Base-by-base conservation (phyloP, 2,797 vertebrate species). In the Syndactyla subalaris region DNA sequence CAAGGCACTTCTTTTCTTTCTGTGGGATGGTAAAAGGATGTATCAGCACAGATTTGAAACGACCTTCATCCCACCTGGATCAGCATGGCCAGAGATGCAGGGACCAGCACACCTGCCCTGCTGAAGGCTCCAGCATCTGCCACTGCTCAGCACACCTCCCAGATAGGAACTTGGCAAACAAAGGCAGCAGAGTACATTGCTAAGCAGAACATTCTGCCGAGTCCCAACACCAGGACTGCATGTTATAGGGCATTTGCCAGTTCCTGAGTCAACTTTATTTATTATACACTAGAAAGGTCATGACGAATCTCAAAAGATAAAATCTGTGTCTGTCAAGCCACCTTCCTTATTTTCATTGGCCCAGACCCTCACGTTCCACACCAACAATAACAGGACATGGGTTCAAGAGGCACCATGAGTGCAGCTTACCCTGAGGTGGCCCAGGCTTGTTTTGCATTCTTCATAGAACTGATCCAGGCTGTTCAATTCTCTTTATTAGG, bases 281-380 rank as follows among this genome's bases (percentile, higher is more conserved):
- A 94, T 96, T 92, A 95, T 77, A 89, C 68, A 75, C 88, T 70
- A 88, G 92, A 89, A 96, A 96, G 96, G 96, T 94, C 95, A 97
- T 80, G 84, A 95, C 3, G 29, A 97, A 94, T 95, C 95, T 95
- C 80, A 85, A 82, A 95, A 97, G 96, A 97, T 97, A 97, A 97
- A 95, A 97, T 97, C 96, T 96, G 77, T 95, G 92, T 96, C 96
- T 97, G 86, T 96, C 94, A 95, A 96, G 92, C 93, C 72, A 95
- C 96, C 95, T 97, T 97, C 96, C 95, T 96, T 97, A 93, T 97
- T 97, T 96, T 96, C 90, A 96, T 95, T 97, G 96, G 96, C 95
- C 75, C 90, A 92, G 86, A 82, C 92, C 81, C 68, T 87, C 86
- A 58, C 0, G 93, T 95, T 96, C 96, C 90, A 92, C 84, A 96